These are phyloP conservation scores for Hydropsyche tenuis DNA, from an alignment of 1,140 invertebrate genomes.

Conservation along the genomic window DNA sequence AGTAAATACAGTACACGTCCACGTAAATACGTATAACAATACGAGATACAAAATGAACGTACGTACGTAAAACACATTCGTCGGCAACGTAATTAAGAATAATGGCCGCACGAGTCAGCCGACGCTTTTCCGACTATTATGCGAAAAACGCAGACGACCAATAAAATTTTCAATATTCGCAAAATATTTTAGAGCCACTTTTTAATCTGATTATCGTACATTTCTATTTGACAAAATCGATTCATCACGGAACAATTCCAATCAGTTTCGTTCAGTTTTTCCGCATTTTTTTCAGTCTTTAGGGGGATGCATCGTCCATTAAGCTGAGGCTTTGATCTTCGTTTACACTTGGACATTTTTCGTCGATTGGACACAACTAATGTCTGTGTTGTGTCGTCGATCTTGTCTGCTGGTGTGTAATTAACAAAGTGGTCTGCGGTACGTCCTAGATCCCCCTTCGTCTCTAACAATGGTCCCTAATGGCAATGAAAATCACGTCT, in stretches of 20 bases:
- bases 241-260: too few species aligned
- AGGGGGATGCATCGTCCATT: slow-evolving; percentile 14
- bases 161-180: too few species aligned
- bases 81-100: slow-evolving; percentile 47
- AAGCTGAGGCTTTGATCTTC: slow-evolving; percentile 21
- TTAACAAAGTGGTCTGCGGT: slow-evolving; percentile 46
- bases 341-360: not conserved
- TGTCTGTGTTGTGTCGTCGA: not conserved
- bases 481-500: slow-evolving; percentile 50
- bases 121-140: slow-evolving; percentile 26
- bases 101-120: slow-evolving; percentile 41
- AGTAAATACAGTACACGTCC: not conserved
- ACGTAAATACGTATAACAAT: not conserved
- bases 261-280: too few species aligned
- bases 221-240: too few species aligned
- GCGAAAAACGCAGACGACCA: too few species aligned
- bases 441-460: not conserved
- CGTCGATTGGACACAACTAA: not conserved
- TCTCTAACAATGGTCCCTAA: slow-evolving; percentile 44
- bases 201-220: too few species aligned
- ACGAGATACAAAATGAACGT: not conserved
- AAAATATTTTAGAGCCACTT: too few species aligned
- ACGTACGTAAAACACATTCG: not conserved
- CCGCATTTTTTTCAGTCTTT: too few species aligned
- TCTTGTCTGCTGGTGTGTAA: slow-evolving; percentile 19